Evolutionary conservation across 2,888 invertebrate species (phyloP).

Genomic region (Germaria angustata): DNA sequence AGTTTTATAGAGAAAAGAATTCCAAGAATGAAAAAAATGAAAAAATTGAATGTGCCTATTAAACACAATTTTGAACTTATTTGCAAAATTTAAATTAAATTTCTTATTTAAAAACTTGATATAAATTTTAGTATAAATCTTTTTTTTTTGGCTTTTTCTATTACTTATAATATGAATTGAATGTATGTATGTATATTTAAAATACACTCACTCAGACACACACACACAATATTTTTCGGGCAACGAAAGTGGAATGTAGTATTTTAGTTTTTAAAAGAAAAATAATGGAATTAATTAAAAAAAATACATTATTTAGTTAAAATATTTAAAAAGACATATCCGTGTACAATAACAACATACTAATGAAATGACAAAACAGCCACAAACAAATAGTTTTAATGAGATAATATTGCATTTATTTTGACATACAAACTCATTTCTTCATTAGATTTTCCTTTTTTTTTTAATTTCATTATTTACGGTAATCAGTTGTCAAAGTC

Average conservation of each 20-base stretch:
- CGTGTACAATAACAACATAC: conserved; percentile 1
- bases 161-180: neutral
- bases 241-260: conserved; percentile 24
- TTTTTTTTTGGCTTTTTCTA: conserved; percentile 24
- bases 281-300: neutral
- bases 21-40: conserved; percentile 33
- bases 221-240: neutral
- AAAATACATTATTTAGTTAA: neutral
- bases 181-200: neutral
- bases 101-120: neutral
- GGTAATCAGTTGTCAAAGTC: neutral
- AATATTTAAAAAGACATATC: conserved; percentile 44
- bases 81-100: conserved; percentile 41
- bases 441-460: neutral
- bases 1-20: conserved; percentile 26
- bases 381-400: conserved; percentile 20
- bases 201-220: neutral
- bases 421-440: neutral
- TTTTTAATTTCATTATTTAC: neutral
- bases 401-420: conserved; percentile 54
- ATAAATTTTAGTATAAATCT: neutral
- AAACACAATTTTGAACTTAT: conserved; percentile 56
- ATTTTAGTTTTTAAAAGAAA: conserved; percentile 11
- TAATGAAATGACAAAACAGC: conserved; percentile 17
- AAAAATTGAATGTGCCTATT: conserved; percentile 53